phyloP scores from a whole-genome alignment of 2,797 vertebrate genomes.

The Hipposideros larvatus region DNA sequence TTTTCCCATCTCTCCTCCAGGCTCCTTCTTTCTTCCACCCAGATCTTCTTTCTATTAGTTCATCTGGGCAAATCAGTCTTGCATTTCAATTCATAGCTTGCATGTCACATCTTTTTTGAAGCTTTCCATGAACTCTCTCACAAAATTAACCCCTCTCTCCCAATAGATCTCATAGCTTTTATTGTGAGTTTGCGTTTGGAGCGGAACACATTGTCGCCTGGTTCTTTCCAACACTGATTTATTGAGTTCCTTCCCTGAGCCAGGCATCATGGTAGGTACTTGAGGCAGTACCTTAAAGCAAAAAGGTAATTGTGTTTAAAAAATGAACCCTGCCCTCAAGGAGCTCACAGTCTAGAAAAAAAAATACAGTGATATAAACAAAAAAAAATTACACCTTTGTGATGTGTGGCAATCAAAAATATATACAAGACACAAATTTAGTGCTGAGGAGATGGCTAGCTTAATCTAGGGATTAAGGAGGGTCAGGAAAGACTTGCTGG shows the following conservation, averaged over 20 bases:
- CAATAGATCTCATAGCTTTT: background rate
- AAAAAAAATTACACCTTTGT: background rate
- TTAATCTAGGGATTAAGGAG: background rate
- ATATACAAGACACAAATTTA: background rate
- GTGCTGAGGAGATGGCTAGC: background rate
- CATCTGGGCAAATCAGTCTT: background rate
- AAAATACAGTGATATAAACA: background rate
- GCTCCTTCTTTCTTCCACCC: background rate
- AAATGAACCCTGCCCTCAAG: background rate
- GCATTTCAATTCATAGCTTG: background rate
- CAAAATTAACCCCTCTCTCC: background rate
- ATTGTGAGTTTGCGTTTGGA: background rate
- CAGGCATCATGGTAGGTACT: background rate
- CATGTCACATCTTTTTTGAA: background rate
- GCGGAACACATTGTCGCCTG: background rate
- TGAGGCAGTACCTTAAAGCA: background rate
- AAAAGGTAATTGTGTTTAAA: no score
- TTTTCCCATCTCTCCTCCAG: background rate
- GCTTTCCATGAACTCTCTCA: no score
- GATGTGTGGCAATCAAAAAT: background rate
- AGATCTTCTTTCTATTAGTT: background rate
- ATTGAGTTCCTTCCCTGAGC: background rate
- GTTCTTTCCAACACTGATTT: background rate
- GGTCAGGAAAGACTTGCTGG: background rate
- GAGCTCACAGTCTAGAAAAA: constrained; percentile 21